Evolutionary conservation across 2,888 invertebrate genomes (phyloP), one percentile per base, ranked within the genome.

Genomic region (Drymonia ruficornis): DNA sequence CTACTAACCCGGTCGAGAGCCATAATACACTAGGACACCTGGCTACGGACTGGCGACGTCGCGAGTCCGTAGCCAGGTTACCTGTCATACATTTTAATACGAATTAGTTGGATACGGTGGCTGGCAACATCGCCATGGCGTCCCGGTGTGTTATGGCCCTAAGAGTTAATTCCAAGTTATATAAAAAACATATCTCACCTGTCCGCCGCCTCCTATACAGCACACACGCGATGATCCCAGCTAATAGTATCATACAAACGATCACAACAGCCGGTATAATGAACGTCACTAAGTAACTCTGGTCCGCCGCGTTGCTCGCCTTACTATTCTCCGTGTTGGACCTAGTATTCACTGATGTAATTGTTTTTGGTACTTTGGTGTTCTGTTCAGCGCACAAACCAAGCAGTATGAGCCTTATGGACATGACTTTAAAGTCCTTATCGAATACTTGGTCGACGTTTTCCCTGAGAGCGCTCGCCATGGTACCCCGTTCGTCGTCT

Each of bases 221-320:
- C 52, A 98, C 95, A 78, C 98, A 97, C 1, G 98, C 98, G 52
- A 98, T 95, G 52, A 98, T 93, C 0, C 97, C 95, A 0, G 98
- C 98, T 45, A 99, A 91, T 13, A 98, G 85, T 40, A 99, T 93
- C 96, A 99, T 98, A 18, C 96, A 95, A 0, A 97, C 95, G 56
- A 99, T 97, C 31, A 98, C 96, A 13, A 97, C 94, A 0, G 97
- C 97, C 0, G 99, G 98, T 55, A 99, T 94, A 42, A 99, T 95
- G 65, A 97, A 98, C 11, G 98, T 98, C 50, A 96, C 93, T 66
- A 97, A 83, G 70, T 96, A 96, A 15, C 65, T 76, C 43, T 78
- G 80, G 40, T 83, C 83, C 0, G 71, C 76, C 0, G 76, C 78
- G 43, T 76, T 81, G 12, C 83, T 82, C 0, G 87, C 77, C 55